Percentiles rank a stretch among this genome's conserved stretches.
Conservation (phyloP, 2,888 invertebrate species). For the Sarcophaga subvicina region DNA sequence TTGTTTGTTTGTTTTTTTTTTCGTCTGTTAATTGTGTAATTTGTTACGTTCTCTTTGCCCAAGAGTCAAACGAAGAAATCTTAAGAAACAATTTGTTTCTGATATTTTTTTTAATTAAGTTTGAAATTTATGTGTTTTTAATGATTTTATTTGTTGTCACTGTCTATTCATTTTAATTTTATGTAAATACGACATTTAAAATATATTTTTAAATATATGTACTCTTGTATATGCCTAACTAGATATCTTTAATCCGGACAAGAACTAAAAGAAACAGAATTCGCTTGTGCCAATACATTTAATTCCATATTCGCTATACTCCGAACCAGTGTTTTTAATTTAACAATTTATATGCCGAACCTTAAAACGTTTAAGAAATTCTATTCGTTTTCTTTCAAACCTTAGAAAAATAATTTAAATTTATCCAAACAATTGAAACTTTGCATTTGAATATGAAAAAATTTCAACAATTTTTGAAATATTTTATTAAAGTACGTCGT, state of each 20-base stretch:
- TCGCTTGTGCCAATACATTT: no score
- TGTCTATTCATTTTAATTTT: constrained; percentile 15
- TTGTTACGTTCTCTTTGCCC: neutral
- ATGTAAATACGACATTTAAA: constrained; percentile 31
- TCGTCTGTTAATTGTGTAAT: constrained; percentile 12
- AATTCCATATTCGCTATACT: no score
- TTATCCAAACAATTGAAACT: no score
- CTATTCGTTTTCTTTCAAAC: no score
- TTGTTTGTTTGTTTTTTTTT: neutral
- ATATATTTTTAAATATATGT: neutral
- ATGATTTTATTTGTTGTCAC: constrained; percentile 28
- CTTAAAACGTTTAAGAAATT: no score
- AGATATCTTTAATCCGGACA: neutral
- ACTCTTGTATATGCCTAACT: neutral
- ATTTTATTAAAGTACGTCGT: no score
- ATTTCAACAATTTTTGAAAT: no score
- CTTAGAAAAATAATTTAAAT: no score
- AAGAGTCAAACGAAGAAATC: constrained; percentile 10
- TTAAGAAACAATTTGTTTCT: neutral
- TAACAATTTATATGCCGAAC: no score
- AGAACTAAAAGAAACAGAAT: no score
- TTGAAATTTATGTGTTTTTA: constrained; percentile 20
- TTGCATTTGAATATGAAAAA: no score
- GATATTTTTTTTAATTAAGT: neutral
- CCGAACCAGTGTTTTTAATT: no score